Conservation (phyloP, 2,113 vertebrate genomes). For the Ellobius talpinus region DNA sequence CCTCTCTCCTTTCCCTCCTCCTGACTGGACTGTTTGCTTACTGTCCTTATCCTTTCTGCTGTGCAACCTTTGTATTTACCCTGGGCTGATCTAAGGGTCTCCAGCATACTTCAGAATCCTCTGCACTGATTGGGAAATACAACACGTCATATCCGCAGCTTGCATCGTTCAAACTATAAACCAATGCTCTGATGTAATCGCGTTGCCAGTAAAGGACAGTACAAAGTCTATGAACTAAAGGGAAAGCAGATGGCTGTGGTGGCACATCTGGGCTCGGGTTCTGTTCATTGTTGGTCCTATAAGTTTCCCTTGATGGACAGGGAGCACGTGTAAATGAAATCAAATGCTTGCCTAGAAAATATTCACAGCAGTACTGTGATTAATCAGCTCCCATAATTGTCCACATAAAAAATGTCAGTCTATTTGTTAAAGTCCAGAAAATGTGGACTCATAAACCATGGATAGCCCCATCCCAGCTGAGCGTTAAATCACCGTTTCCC, state of each 20-base stretch:
- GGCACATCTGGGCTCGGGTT: background rate
- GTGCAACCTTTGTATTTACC: background rate
- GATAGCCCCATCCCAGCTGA: background rate
- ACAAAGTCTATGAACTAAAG: background rate
- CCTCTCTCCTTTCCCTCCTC: background rate
- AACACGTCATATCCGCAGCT: constrained; percentile 16
- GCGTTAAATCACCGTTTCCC: background rate
- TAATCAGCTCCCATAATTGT: background rate
- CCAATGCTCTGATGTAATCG: background rate
- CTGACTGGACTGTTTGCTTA: background rate
- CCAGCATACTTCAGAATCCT: background rate
- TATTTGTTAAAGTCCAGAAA: background rate
- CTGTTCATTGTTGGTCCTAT: background rate
- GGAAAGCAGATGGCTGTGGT: background rate
- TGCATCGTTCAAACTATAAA: background rate
- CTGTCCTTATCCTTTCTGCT: background rate
- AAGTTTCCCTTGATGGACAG: background rate
- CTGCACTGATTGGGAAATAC: background rate
- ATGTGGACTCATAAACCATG: background rate
- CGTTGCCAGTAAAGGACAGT: background rate
- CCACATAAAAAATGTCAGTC: constrained; percentile 29
- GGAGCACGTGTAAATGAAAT: background rate
- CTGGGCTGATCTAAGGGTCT: background rate
- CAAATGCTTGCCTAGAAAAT: constrained; percentile 36
- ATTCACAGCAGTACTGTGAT: background rate